Conservation (phyloP, 1,140 invertebrate species). For the Lutraria rhynchaena region DNA sequence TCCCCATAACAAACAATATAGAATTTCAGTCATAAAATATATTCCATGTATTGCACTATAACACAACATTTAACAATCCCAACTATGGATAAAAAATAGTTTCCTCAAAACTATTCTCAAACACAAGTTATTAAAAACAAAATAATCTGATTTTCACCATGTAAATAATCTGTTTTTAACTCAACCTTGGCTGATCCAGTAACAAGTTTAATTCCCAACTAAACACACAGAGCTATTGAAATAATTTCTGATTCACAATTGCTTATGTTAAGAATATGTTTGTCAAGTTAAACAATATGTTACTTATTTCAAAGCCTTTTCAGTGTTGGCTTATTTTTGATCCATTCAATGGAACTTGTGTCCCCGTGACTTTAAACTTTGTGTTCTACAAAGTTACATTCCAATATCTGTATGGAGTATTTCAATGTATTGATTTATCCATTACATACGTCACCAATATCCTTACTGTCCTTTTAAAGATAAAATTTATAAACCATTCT, state of each 20-base stretch:
- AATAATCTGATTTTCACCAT: no score
- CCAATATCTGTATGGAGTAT: slow-evolving; percentile 13
- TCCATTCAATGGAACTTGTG: slow-evolving; percentile 30
- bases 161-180: no score
- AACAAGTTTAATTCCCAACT: no score
- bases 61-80: no score
- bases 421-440: slow-evolving; percentile 14
- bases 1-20: no score
- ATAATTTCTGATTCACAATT: slow-evolving; percentile 35
- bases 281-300: slow-evolving; percentile 36
- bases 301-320: slow-evolving; percentile 46
- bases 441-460: slow-evolving; percentile 22
- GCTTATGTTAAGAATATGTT: slow-evolving; percentile 24
- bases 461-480: slow-evolving; percentile 35
- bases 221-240: background rate
- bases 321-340: slow-evolving; percentile 41
- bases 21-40: no score
- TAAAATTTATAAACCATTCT: slow-evolving; percentile 44
- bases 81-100: no score
- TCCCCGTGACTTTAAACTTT: slow-evolving; percentile 45
- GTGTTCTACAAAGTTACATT: slow-evolving; percentile 41
- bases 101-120: no score
- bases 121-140: no score
- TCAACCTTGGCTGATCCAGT: no score
- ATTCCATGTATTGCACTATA: no score